Conservation (phyloP, 2,113 vertebrate genomes). For the Nibea albiflora region DNA sequence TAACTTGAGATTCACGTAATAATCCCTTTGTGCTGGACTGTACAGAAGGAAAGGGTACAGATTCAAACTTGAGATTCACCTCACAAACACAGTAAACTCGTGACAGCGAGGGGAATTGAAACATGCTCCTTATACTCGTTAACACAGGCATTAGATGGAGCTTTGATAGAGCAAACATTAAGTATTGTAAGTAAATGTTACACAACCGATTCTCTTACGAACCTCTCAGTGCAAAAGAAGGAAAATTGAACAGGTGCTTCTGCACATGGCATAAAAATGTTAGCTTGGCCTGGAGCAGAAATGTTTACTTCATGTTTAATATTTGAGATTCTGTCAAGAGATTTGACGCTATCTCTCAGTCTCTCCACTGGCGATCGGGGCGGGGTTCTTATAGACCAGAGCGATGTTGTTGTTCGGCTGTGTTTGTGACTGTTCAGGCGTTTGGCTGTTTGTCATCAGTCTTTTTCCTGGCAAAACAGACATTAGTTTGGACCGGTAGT, state of each 20-base stretch:
- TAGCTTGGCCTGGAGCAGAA: background rate
- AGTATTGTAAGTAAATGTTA: background rate
- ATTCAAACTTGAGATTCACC: conserved; percentile 11
- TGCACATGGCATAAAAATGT: background rate
- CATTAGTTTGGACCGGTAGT: conserved; percentile 84
- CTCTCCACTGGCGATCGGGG: conserved; percentile 30
- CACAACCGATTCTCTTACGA: background rate
- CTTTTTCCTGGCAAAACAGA: conserved; percentile 50
- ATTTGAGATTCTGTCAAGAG: background rate
- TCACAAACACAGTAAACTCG: conserved; percentile 13
- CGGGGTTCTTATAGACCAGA: conserved; percentile 57
- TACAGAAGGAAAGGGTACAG: background rate
- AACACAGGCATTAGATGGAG: background rate
- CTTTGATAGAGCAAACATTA: background rate
- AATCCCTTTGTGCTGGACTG: conserved; percentile 5
- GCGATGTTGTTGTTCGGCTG: conserved; percentile 55
- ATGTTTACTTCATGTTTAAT: background rate
- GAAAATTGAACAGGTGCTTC: background rate
- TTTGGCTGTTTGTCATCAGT: background rate
- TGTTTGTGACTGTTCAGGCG: conserved; percentile 50
- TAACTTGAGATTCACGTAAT: conserved; percentile 19
- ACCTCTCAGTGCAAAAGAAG: conserved; percentile 6
- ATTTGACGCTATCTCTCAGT: conserved; percentile 22
- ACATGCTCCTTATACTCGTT: background rate
- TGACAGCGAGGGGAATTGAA: background rate